Evolutionary conservation across 30 jellyfish, hydroid and myxozoan species (phyloP).

Genomic region (Catostylus mosaicus): DNA sequence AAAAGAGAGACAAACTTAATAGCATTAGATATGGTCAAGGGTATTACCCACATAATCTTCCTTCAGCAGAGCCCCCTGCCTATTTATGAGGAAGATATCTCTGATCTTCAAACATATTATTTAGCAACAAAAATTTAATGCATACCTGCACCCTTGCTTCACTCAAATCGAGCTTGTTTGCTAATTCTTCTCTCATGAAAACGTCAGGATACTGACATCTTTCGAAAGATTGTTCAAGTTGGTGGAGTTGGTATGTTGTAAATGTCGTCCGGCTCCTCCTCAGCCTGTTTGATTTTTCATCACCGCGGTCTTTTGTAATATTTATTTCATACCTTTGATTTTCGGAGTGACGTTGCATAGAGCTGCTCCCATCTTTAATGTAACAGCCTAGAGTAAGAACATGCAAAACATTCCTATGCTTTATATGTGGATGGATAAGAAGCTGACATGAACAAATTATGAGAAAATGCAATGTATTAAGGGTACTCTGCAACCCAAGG

Average conservation of each 20-base stretch:
- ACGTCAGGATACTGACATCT: conserved; percentile 69
- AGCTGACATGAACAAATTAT: too few relatives aligned
- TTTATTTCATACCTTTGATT: neutral
- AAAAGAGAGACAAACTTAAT: too few relatives aligned
- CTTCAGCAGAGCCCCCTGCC: too few relatives aligned
- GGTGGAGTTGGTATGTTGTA: conserved; percentile 64
- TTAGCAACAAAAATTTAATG: neutral
- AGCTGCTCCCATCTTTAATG: neutral
- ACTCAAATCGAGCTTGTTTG: conserved; percentile 53
- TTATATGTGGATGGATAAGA: too few relatives aligned
- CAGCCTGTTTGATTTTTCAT: conserved; percentile 42
- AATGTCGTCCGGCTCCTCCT: conserved; percentile 72
- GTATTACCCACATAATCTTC: too few relatives aligned
- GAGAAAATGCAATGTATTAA: too few relatives aligned
- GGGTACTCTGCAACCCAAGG: too few relatives aligned
- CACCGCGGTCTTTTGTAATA: neutral
- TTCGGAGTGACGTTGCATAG: neutral
- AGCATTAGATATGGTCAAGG: too few relatives aligned
- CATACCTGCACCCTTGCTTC: conserved; percentile 78
- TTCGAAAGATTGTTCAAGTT: conserved; percentile 66
- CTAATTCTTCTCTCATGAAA: conserved; percentile 65
- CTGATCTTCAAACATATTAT: too few relatives aligned
- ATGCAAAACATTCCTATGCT: too few relatives aligned
- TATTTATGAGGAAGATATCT: too few relatives aligned
- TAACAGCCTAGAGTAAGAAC: neutral